Evolutionary conservation across 2,797 vertebrate species (phyloP), one percentile per base, ranked within the genome.

Genomic region (Danio choprae): DNA sequence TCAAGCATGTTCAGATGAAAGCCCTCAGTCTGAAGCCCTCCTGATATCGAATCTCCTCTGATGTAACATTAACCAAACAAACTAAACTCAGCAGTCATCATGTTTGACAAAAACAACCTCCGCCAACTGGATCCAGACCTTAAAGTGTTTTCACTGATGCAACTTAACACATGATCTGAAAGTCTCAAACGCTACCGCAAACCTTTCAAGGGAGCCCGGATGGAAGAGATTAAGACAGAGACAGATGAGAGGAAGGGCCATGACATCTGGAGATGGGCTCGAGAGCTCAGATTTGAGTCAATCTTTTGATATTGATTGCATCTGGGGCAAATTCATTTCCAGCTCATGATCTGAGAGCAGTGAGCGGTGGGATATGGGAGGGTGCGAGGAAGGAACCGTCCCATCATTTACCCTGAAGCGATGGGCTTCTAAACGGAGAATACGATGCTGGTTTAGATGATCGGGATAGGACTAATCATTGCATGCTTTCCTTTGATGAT

Each of bases 301-400:
- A 79, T 75, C 71, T 70, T 62, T 79, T 68, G 58, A 69, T 63
- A 74, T 69, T 75, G 77, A 83, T 79, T 83, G 64, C 64, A 83
- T 79, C 77, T 83, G 48, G 63, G 44, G 48, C 58, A 74, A 74
- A 83, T 74, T 79, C 71, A 79, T 83, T 62, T 69, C 62, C 55
- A 29, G 43, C 65, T 77, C 16, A 73, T 72, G 58, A 76, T 77
- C 44, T 55, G 63, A 74, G 63, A 53, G 53, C 43, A 16, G 20
- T 44, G 38, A 44, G 71, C 20, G 29, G 36, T 40, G 51, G 55
- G 53, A 73, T 48, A 50, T 44, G 43, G 74, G 69, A 53, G n/a
- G 58, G 59, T 20, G 16, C 11, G 29, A 51, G 18, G 65, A 70
- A 29, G 76, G 65, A 16, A 64, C 6, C 7, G 11, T 72, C 69